These are phyloP conservation scores for Sinentomon sp. DNA, from an alignment of 2,888 invertebrate species.

Conservation along the genomic window DNA sequence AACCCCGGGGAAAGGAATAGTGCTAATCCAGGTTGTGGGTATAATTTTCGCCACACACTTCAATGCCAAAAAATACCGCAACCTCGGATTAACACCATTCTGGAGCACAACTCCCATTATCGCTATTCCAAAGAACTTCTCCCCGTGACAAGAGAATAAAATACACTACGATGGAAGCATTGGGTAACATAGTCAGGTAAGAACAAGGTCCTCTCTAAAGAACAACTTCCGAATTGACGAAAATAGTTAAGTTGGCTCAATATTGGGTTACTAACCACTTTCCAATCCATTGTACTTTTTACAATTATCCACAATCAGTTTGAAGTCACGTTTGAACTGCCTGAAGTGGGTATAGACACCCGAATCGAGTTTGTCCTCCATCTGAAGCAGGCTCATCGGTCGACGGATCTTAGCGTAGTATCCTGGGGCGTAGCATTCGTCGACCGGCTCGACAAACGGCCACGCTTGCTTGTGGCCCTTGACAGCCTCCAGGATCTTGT, in stretches of 20 bases:
- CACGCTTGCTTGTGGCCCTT: slow-evolving; percentile 73
- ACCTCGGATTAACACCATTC: no score
- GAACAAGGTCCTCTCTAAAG: not conserved
- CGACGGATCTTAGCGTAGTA: slow-evolving; percentile 32
- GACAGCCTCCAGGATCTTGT: slow-evolving; percentile 63
- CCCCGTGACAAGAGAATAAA: not conserved
- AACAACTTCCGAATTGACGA: not conserved
- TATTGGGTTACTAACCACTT: slow-evolving; percentile 55
- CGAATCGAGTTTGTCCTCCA: slow-evolving; percentile 59
- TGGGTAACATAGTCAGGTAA: slow-evolving; percentile 6
- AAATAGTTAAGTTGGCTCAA: not conserved
- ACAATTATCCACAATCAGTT: slow-evolving; percentile 75
- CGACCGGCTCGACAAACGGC: slow-evolving; percentile 80
- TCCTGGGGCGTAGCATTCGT: slow-evolving; percentile 72
- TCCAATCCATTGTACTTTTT: slow-evolving; percentile 71
- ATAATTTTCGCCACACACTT: no score
- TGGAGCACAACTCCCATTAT: no score
- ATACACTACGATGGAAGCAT: not conserved
- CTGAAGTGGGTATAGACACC: slow-evolving; percentile 48
- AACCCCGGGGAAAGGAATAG: no score
- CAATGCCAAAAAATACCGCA: no score
- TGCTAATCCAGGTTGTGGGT: no score
- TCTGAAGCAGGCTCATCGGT: slow-evolving; percentile 65
- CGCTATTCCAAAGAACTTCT: no score
- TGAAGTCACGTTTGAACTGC: slow-evolving; percentile 64